These are phyloP conservation scores for Litoditis marina DNA, from an alignment of 2,888 invertebrate species.

Conservation along the genomic window DNA sequence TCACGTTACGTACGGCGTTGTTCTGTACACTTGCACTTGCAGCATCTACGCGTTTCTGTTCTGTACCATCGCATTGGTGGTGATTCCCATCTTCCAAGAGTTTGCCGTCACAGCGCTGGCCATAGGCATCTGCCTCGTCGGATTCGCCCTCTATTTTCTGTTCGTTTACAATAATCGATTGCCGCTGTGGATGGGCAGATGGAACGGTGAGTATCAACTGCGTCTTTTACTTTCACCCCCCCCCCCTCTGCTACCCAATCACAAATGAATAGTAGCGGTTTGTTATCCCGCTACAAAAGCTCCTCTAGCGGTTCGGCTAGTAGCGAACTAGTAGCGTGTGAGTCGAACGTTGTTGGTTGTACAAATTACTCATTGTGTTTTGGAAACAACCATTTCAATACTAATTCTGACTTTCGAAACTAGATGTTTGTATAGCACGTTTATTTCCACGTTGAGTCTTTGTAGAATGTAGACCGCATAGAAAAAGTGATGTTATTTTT, in stretches of 20 bases:
- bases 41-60: conserved; percentile 46
- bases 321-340: too few species aligned
- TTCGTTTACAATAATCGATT: conserved; percentile 46
- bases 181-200: conserved; percentile 34
- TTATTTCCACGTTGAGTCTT: too few species aligned
- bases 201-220: conserved; percentile 38
- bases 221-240: background rate
- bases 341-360: too few species aligned
- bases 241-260: too few species aligned
- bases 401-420: too few species aligned
- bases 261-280: too few species aligned
- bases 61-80: conserved; percentile 55
- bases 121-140: conserved; percentile 49
- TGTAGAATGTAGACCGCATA: background rate
- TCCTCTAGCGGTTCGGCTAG: too few species aligned
- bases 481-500: background rate
- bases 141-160: conserved; percentile 55
- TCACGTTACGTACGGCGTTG: too few species aligned
- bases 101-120: conserved; percentile 51
- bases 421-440: too few species aligned
- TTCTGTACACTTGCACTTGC: conserved; percentile 1
- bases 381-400: background rate
- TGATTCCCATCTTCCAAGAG: conserved; percentile 58
- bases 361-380: background rate
- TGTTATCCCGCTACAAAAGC: too few species aligned